These are phyloP conservation scores for Periophthalmus magnuspinnatus DNA, from an alignment of 2,797 vertebrate species.

Conservation along the genomic window DNA sequence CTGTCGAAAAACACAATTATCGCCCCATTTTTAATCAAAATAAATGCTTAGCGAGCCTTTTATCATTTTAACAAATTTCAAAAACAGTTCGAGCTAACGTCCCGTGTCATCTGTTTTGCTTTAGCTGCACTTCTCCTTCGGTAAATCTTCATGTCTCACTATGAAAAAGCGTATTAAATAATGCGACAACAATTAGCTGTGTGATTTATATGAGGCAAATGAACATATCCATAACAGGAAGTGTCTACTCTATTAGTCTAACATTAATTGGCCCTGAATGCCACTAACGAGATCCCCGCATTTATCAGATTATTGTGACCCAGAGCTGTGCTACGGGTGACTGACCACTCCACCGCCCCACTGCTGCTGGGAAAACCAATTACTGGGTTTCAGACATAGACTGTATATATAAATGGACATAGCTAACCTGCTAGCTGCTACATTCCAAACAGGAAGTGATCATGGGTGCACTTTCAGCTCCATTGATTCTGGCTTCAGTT, in stretches of 20 bases:
- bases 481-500: too few relatives aligned
- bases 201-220: constrained; percentile 68
- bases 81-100: neutral
- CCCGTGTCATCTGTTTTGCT: neutral
- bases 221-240: constrained; percentile 74
- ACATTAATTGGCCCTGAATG: constrained; percentile 71
- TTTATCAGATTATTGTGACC: constrained; percentile 46
- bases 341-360: neutral
- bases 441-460: too few relatives aligned
- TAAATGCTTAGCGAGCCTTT: neutral
- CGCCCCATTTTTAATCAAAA: neutral
- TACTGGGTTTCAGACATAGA: too few relatives aligned
- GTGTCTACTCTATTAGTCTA: constrained; percentile 75
- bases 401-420: too few relatives aligned
- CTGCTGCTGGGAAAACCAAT: too few relatives aligned
- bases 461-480: too few relatives aligned
- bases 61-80: neutral
- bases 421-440: too few relatives aligned
- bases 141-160: constrained; percentile 44
- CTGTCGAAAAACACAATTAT: neutral
- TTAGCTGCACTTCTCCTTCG: constrained; percentile 11
- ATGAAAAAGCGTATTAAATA: constrained; percentile 48
- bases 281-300: constrained; percentile 49
- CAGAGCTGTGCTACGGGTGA: neutral
- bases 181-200: constrained; percentile 49